These are phyloP conservation scores for Cantharis nigra DNA, from an alignment of 2,888 invertebrate genomes.

Conservation along the genomic window DNA sequence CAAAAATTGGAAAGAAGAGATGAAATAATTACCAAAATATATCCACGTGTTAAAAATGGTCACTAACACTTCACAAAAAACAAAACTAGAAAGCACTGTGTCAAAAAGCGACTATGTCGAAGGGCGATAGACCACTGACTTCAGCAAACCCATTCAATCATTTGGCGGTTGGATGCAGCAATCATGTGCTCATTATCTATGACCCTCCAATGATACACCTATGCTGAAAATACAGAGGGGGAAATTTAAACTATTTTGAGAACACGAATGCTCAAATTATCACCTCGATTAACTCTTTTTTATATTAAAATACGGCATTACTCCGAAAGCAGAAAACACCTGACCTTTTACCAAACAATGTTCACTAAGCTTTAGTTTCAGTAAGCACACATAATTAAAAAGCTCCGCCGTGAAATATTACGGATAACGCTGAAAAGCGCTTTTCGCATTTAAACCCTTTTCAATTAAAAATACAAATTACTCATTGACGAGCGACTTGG, in stretches of 20 bases:
- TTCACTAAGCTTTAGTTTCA: background rate
- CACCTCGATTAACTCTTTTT: constrained; percentile 27
- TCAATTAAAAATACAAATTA: background rate
- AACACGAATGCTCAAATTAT: constrained; percentile 24
- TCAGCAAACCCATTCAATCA: constrained; percentile 29
- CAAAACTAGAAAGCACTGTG: constrained; percentile 27
- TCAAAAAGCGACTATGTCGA: constrained; percentile 36
- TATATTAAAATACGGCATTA: constrained; percentile 9
- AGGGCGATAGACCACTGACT: constrained; percentile 39
- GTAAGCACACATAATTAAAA: background rate
- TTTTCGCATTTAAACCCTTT: background rate
- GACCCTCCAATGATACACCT: constrained; percentile 35
- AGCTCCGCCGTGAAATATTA: background rate
- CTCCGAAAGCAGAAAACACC: background rate
- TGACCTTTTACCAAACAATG: background rate
- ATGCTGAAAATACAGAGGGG: constrained; percentile 30
- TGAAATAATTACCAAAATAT: constrained; percentile 30
- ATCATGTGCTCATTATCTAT: constrained; percentile 39
- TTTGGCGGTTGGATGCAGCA: constrained; percentile 34
- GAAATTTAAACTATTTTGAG: constrained; percentile 29
- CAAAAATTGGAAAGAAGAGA: background rate
- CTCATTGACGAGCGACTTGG: background rate
- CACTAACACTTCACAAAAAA: constrained; percentile 32
- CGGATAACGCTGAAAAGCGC: background rate
- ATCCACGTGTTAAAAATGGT: constrained; percentile 32